Conservation (phyloP, 2,888 invertebrate genomes). For the Drosophila lutescens region DNA sequence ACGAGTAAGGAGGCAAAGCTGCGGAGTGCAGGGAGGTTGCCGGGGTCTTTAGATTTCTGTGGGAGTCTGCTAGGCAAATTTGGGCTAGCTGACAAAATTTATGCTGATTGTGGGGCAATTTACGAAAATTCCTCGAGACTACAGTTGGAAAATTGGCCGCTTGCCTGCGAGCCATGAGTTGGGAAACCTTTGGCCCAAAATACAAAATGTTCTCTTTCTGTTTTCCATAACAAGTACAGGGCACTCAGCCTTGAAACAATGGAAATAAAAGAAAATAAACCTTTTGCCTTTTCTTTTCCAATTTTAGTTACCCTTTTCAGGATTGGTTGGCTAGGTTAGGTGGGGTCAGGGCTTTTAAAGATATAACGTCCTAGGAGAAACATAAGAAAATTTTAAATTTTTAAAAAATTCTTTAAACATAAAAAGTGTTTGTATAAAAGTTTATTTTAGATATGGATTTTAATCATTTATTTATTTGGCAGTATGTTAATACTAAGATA, state of each 20-base stretch:
- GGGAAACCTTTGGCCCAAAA: constrained; percentile 29
- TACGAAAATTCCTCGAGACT: constrained; percentile 59
- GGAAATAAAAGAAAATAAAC: constrained; percentile 12
- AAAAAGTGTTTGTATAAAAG: too few species aligned
- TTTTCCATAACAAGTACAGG: constrained; percentile 53
- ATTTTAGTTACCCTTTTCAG: constrained; percentile 1
- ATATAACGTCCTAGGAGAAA: too few species aligned
- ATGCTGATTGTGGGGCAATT: constrained; percentile 82
- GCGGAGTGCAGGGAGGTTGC: not conserved
- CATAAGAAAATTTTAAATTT: too few species aligned
- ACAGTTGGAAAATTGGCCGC: constrained; percentile 64
- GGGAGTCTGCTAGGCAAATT: constrained; percentile 59
- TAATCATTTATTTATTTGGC: too few species aligned
- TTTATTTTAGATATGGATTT: too few species aligned
- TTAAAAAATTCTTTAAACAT: too few species aligned
- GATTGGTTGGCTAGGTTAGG: not conserved
- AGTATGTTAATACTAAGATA: too few species aligned
- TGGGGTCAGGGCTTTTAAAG: not conserved
- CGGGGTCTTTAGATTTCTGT: constrained; percentile 1
- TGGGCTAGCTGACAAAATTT: constrained; percentile 65
- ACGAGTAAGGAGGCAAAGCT: constrained; percentile 25
- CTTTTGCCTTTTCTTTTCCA: constrained; percentile 24
- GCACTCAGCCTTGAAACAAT: constrained; percentile 74
- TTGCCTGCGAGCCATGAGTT: constrained; percentile 27
- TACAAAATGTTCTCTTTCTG: constrained; percentile 31